These are phyloP conservation scores for Cercopithecus mona DNA, from an alignment of 2,113 vertebrate species.

Conservation along the genomic window DNA sequence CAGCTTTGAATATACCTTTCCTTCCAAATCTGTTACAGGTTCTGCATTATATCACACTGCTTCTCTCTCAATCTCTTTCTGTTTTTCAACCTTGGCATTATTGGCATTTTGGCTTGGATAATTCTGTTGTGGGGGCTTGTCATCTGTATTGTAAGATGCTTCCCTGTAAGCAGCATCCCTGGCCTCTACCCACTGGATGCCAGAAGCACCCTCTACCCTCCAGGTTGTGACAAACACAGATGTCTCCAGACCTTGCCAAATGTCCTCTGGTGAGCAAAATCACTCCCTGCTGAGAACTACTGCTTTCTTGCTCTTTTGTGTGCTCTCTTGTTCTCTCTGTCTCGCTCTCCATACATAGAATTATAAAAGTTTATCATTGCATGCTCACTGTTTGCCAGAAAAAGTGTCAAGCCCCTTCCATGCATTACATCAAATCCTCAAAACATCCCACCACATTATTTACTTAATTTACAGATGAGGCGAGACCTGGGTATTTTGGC, in stretches of 20 bases:
- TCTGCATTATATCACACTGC: neutral
- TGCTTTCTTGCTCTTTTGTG: neutral
- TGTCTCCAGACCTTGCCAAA: neutral
- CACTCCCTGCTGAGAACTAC: neutral
- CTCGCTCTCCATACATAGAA: neutral
- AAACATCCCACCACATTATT: neutral
- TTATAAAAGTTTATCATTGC: neutral
- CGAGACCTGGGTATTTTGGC: neutral
- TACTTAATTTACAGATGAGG: neutral
- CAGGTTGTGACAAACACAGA: neutral
- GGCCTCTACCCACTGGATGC: neutral
- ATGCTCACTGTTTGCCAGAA: neutral
- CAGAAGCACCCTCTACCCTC: neutral
- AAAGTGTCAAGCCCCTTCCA: neutral
- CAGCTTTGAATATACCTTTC: neutral
- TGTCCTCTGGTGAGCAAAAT: neutral
- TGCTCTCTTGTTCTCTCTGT: neutral
- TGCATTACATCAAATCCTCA: neutral
- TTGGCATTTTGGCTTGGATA: neutral
- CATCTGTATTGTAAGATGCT: neutral
- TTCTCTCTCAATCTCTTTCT: neutral
- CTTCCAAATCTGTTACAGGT: neutral
- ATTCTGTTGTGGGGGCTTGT: neutral
- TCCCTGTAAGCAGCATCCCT: neutral
- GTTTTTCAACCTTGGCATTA: neutral